Conservation (phyloP, 1,140 invertebrate species). For the Druon quercuslanigerum region DNA sequence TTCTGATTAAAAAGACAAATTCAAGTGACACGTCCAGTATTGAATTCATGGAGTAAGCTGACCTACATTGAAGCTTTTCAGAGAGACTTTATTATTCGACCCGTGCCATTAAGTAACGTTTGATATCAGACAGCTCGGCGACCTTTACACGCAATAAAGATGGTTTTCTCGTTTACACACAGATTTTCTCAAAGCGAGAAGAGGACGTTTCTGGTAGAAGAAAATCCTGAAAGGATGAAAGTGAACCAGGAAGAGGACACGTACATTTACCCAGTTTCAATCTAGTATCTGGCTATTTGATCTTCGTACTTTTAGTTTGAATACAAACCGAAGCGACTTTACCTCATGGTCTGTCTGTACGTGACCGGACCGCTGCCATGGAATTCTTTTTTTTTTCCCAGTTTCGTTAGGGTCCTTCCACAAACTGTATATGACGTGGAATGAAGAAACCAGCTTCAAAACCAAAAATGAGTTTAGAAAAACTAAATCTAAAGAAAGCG, state of each 20-base stretch:
- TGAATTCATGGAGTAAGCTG: neutral
- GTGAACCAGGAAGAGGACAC: constrained; percentile 45
- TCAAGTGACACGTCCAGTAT: neutral
- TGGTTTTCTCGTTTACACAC: constrained; percentile 53
- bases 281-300: constrained; percentile 57
- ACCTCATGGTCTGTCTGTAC: constrained; percentile 64
- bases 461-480: no score
- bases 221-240: constrained; percentile 40
- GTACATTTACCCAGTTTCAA: constrained; percentile 69
- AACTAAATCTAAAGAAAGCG: no score
- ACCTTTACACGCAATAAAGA: neutral
- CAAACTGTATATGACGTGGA: no score
- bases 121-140: constrained; percentile 25
- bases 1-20: no score
- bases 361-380: constrained; percentile 57
- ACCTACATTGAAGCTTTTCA: neutral
- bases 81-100: constrained; percentile 11
- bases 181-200: constrained; percentile 54
- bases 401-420: no score
- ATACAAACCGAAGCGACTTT: constrained; percentile 53
- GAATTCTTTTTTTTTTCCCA: neutral
- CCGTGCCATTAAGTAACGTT: neutral
- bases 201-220: constrained; percentile 36
- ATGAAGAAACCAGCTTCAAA: no score
- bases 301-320: constrained; percentile 61